phyloP scores from a whole-genome alignment of 2,797 vertebrate genomes.

The Erpetoichthys calabaricus region DNA sequence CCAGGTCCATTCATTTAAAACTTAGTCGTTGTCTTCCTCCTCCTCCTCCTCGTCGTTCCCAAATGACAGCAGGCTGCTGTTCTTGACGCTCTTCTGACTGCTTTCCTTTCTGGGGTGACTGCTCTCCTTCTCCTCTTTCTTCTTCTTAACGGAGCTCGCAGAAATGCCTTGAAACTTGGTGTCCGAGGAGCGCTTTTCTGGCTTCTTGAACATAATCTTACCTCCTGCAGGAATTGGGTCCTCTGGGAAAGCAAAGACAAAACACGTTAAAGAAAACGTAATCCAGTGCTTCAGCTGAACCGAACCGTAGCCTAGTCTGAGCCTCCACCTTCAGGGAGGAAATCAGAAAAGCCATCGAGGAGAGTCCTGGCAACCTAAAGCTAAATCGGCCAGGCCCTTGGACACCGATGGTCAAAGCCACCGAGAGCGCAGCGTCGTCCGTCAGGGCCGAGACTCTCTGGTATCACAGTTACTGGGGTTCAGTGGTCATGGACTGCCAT shows the following conservation, averaged over 20 bases:
- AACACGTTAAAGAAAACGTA: neutral
- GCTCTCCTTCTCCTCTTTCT: conserved; percentile 33
- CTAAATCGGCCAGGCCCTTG: too few relatives aligned
- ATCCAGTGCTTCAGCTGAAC: too few relatives aligned
- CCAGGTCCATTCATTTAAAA: too few relatives aligned
- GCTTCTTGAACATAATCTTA: conserved; percentile 89
- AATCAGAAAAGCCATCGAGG: too few relatives aligned
- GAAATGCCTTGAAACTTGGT: conserved; percentile 72
- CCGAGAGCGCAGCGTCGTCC: too few relatives aligned
- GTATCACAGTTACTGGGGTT: too few relatives aligned
- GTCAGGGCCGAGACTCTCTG: too few relatives aligned
- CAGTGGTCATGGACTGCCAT: too few relatives aligned
- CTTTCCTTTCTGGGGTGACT: conserved; percentile 35
- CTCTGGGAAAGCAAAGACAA: conserved; percentile 36
- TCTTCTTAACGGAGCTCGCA: conserved; percentile 83
- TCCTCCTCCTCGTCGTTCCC: conserved; percentile 77
- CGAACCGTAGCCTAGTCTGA: too few relatives aligned
- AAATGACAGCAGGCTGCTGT: conserved; percentile 87
- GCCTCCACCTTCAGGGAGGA: too few relatives aligned
- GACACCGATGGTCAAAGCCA: too few relatives aligned
- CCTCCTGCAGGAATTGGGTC: conserved; percentile 58
- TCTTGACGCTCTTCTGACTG: conserved; percentile 72
- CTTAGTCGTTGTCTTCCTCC: conserved; percentile 31
- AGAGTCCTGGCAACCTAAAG: too few relatives aligned
- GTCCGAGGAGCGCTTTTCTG: conserved; percentile 69